These are phyloP conservation scores for Percina caprodes DNA, from an alignment of 2,113 vertebrate species.

Conservation along the genomic window DNA sequence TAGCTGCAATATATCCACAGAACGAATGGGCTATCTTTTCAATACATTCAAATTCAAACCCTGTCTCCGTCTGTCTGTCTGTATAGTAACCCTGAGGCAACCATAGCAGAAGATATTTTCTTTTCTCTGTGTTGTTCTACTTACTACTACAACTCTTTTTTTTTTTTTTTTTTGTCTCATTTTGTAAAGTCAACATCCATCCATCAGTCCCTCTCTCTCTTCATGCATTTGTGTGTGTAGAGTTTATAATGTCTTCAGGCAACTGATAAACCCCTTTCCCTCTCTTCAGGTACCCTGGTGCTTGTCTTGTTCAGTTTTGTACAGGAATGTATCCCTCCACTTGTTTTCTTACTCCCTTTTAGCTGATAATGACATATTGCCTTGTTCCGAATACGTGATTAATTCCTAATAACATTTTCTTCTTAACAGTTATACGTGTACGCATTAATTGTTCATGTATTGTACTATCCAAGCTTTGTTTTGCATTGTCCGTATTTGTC, in stretches of 20 bases:
- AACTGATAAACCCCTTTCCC: background rate
- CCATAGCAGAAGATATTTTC: background rate
- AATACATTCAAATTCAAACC: no score
- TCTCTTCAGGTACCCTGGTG: background rate
- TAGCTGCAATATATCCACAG: conserved; percentile 6
- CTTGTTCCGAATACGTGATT: background rate
- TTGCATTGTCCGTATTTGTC: no score
- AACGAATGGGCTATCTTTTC: background rate
- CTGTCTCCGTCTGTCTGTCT: background rate
- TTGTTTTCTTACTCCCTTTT: background rate
- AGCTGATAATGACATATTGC: background rate
- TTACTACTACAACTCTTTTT: background rate
- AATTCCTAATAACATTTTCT: background rate
- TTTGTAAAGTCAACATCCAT: background rate
- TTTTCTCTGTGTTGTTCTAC: background rate
- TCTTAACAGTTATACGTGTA: no score
- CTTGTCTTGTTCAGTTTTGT: background rate
- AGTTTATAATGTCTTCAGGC: background rate
- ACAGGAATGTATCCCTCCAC: background rate
- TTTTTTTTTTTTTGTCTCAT: background rate
- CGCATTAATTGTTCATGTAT: no score
- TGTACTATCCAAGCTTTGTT: no score
- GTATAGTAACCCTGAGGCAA: background rate
- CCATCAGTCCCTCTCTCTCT: background rate
- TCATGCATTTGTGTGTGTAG: background rate